Evolutionary conservation across 2,888 invertebrate species (phyloP).

Genomic region (Leptinotarsa tumamoca): DNA sequence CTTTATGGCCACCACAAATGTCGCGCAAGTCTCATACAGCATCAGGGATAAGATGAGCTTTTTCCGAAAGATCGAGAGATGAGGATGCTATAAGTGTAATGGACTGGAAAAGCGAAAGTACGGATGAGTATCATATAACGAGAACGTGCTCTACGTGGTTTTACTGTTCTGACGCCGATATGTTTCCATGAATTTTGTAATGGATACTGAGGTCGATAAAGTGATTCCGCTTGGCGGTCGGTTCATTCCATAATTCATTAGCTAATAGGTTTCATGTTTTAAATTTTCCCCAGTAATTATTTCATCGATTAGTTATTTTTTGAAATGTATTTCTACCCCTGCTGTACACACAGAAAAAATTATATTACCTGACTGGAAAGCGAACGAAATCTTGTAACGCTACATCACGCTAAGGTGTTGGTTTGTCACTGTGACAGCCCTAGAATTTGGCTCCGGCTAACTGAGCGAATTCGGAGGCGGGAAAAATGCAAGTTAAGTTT

Average conservation of each 20-base stretch:
- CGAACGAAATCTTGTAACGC: too few relatives aligned
- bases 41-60: conserved; percentile 1
- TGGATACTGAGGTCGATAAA: neutral
- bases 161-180: neutral
- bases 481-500: too few relatives aligned
- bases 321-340: too few relatives aligned
- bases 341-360: too few relatives aligned
- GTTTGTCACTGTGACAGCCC: too few relatives aligned
- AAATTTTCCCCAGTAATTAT: too few relatives aligned
- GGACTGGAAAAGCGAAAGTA: conserved; percentile 23
- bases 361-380: too few relatives aligned
- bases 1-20: neutral
- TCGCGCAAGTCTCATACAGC: conserved; percentile 2
- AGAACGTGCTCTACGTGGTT: conserved; percentile 19
- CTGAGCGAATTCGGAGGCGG: too few relatives aligned
- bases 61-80: conserved; percentile 14
- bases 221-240: neutral
- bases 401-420: too few relatives aligned
- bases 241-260: neutral
- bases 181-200: conserved; percentile 5
- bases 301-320: too few relatives aligned
- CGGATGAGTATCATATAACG: conserved; percentile 26
- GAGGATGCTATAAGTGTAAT: conserved; percentile 15
- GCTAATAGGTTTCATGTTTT: neutral
- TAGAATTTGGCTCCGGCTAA: too few relatives aligned